These are phyloP conservation scores for Drosophila mayri DNA, from an alignment of 1,140 invertebrate species.

Conservation along the genomic window DNA sequence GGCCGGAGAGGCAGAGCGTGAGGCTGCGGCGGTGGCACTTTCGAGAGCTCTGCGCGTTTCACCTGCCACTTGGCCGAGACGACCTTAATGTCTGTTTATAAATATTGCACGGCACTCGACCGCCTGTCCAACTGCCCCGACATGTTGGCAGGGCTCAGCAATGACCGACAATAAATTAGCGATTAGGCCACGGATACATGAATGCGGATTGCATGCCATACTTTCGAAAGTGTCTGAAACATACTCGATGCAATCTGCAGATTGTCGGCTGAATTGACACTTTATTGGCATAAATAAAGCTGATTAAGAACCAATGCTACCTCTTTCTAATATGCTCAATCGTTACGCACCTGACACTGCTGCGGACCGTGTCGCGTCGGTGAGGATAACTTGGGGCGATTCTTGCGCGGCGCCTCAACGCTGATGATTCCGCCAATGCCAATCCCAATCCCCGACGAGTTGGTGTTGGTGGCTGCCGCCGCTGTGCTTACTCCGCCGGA, in stretches of 20 bases:
- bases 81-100: constrained; percentile 68
- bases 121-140: constrained; percentile 25
- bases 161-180: constrained; percentile 53
- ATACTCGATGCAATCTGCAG: constrained; percentile 1
- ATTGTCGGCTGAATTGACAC: neutral
- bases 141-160: constrained; percentile 53
- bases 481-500: constrained; percentile 23
- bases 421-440: constrained; percentile 71
- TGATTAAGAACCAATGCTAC: neutral
- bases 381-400: constrained; percentile 90
- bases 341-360: constrained; percentile 89
- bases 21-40: constrained; percentile 8
- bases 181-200: constrained; percentile 47
- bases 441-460: constrained; percentile 29
- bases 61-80: constrained; percentile 54
- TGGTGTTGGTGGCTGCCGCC: constrained; percentile 43
- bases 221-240: constrained; percentile 3
- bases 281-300: neutral
- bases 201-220: constrained; percentile 10
- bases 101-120: constrained; percentile 48
- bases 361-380: constrained; percentile 92
- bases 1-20: neutral
- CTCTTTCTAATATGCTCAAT: neutral
- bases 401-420: constrained; percentile 86
- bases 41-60: constrained; percentile 24